Evolutionary conservation across 2,888 invertebrate genomes (phyloP).

Genomic region (Apotomis capreana): DNA sequence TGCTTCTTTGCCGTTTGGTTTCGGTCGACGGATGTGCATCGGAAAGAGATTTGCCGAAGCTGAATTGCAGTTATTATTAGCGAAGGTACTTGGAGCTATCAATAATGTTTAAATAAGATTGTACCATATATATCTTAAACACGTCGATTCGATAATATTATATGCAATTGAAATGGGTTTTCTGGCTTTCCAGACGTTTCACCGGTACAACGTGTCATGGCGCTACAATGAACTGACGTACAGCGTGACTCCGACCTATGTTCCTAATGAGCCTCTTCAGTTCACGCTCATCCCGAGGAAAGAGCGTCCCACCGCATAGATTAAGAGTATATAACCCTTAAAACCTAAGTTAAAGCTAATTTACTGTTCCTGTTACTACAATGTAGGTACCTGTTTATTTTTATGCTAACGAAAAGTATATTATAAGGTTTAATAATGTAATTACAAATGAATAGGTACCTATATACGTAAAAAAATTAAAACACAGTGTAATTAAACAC

Average conservation of each 20-base stretch:
- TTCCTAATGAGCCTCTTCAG: slow-evolving; percentile 87
- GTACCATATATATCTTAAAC: neutral
- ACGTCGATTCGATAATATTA: neutral
- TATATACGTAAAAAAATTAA: neutral
- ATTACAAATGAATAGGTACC: no score
- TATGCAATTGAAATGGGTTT: slow-evolving; percentile 16
- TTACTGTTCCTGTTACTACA: no score
- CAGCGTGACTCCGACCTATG: slow-evolving; percentile 89
- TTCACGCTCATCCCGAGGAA: slow-evolving; percentile 83
- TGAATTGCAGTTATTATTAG: slow-evolving; percentile 88
- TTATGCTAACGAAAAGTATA: neutral
- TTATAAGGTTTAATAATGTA: neutral
- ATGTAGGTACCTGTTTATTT: neutral
- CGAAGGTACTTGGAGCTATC: slow-evolving; percentile 81
- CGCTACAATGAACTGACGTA: slow-evolving; percentile 86
- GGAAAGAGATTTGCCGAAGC: slow-evolving; percentile 92
- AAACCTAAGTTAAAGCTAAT: neutral
- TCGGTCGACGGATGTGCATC: slow-evolving; percentile 89
- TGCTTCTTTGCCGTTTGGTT: slow-evolving; percentile 89
- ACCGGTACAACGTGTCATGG: slow-evolving; percentile 88
- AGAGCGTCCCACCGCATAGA: slow-evolving; percentile 3
- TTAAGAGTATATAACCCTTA: neutral
- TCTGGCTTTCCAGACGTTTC: slow-evolving; percentile 84
- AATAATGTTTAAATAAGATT: neutral
- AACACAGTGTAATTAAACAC: neutral